A percentile compares a stretch with the other conserved stretches of the same genome.
Conservation (phyloP, 2,888 invertebrate genomes). For the Drosophila testacea region DNA sequence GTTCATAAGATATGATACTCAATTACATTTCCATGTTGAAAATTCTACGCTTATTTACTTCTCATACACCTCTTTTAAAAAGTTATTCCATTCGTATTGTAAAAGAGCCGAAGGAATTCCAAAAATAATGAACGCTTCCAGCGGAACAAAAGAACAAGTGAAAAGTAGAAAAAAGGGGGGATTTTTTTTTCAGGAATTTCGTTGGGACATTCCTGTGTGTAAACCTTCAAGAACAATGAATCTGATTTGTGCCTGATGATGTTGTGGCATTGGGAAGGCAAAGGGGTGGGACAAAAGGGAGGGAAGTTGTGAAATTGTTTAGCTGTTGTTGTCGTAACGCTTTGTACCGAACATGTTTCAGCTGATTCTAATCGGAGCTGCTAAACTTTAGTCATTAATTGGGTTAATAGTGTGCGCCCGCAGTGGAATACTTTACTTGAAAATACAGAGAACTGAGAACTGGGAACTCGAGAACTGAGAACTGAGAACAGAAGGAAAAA, state of each 20-base stretch:
- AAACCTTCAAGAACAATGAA: slow-evolving; percentile 20
- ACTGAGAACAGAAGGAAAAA: slow-evolving; percentile 1
- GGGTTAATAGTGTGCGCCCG: slow-evolving; percentile 61
- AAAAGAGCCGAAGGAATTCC: slow-evolving; percentile 9
- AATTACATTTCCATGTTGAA: background rate
- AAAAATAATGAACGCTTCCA: slow-evolving; percentile 17
- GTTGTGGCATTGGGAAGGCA: slow-evolving; percentile 14
- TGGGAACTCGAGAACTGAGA: background rate
- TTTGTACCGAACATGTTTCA: slow-evolving; percentile 54
- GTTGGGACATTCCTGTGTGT: slow-evolving; percentile 28
- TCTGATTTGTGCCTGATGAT: slow-evolving; percentile 16
- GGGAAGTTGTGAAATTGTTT: slow-evolving; percentile 24
- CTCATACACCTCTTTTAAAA: background rate
- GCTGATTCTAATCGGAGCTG: slow-evolving; percentile 64
- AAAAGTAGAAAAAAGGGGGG: slow-evolving; percentile 2
- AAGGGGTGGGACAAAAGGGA: background rate
- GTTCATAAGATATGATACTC: background rate
- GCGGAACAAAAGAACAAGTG: slow-evolving; percentile 12
- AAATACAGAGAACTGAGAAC: background rate
- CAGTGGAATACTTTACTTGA: slow-evolving; percentile 44
- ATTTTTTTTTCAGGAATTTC: slow-evolving; percentile 13
- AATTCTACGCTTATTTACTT: slow-evolving; percentile 10
- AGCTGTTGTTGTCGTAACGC: slow-evolving; percentile 44
- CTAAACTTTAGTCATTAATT: slow-evolving; percentile 64
- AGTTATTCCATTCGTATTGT: background rate